A percentile compares a stretch with the other conserved stretches of the same genome.
Evolutionary conservation across 2,888 invertebrate species (phyloP).

Genomic region (Drosophila nr. perissopoda): DNA sequence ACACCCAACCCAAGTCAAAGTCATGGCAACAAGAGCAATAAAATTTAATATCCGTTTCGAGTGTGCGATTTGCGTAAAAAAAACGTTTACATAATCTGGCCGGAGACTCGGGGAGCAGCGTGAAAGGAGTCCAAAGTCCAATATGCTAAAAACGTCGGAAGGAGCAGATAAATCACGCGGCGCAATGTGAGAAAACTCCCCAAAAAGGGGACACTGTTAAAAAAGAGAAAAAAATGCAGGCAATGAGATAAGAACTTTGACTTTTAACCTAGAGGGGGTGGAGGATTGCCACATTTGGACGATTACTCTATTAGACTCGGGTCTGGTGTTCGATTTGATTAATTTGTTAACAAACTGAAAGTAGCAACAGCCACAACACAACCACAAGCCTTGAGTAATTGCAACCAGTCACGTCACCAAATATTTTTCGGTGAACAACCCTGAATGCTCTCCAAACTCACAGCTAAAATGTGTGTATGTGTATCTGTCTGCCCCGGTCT

Average conservation of each 20-base stretch:
- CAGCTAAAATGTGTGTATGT: neutral
- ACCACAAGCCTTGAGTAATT: conserved; percentile 75
- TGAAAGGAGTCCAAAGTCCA: conserved; percentile 18
- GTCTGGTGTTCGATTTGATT: conserved; percentile 82
- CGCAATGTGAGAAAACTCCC: conserved; percentile 76
- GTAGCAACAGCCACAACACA: conserved; percentile 76
- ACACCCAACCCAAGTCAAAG: conserved; percentile 38
- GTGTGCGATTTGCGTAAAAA: conserved; percentile 66
- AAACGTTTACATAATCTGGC: conserved; percentile 74
- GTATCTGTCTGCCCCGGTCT: neutral
- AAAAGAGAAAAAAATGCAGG: conserved; percentile 38
- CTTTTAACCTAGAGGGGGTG: conserved; percentile 5
- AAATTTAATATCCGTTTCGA: conserved; percentile 79
- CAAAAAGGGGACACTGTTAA: conserved; percentile 53
- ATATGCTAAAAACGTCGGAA: conserved; percentile 72
- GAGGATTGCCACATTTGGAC: conserved; percentile 57
- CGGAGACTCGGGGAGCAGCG: conserved; percentile 28
- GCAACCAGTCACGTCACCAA: conserved; percentile 74
- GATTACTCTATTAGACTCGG: conserved; percentile 71
- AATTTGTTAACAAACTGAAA: conserved; percentile 84
- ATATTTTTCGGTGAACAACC: conserved; percentile 43
- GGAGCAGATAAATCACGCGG: conserved; percentile 73
- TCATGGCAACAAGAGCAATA: conserved; percentile 80
- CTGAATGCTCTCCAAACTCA: conserved; percentile 10
- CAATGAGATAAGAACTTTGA: conserved; percentile 45